These are phyloP conservation scores for Liolophura sinensis DNA, from an alignment of 1,140 invertebrate genomes.

Conservation along the genomic window DNA sequence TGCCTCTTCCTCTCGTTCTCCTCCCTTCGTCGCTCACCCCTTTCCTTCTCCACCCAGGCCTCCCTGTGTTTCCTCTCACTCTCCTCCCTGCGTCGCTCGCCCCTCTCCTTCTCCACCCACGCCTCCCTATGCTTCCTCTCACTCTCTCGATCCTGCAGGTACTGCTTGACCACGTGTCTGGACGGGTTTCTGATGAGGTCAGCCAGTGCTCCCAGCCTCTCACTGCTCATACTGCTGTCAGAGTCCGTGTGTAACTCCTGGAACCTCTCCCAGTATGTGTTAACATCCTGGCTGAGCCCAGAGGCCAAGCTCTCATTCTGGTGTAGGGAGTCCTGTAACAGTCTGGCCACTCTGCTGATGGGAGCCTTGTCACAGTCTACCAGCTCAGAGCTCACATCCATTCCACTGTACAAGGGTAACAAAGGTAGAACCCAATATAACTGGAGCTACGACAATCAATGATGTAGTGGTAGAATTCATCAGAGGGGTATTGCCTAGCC, in stretches of 20 bases:
- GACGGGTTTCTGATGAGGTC: slow-evolving; percentile 26
- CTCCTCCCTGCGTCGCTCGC: slow-evolving; percentile 13
- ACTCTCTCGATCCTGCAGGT: slow-evolving; percentile 15
- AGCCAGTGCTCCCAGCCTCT: slow-evolving; percentile 32
- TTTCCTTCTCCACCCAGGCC: slow-evolving; percentile 6
- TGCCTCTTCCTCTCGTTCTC: slow-evolving; percentile 9
- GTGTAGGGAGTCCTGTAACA: slow-evolving; percentile 34
- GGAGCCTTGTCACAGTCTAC: slow-evolving; percentile 31
- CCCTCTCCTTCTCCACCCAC: slow-evolving; percentile 6
- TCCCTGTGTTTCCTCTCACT: slow-evolving; percentile 10
- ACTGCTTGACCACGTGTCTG: slow-evolving; percentile 5
- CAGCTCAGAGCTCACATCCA: not conserved
- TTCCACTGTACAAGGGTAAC: slow-evolving; percentile 1
- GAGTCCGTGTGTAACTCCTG: slow-evolving; percentile 29
- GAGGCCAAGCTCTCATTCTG: slow-evolving; percentile 21
- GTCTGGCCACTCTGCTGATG: slow-evolving; percentile 31
- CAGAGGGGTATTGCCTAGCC: no score
- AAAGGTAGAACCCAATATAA: not conserved
- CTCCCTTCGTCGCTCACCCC: slow-evolving; percentile 33
- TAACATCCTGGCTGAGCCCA: slow-evolving; percentile 32
- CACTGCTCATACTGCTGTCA: slow-evolving; percentile 38
- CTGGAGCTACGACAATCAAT: not conserved
- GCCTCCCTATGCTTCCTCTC: slow-evolving; percentile 11
- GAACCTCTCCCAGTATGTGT: slow-evolving; percentile 45
- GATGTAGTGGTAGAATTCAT: not conserved